Conservation (phyloP, 2,888 invertebrate species). For the Epirrhoe alternata region DNA sequence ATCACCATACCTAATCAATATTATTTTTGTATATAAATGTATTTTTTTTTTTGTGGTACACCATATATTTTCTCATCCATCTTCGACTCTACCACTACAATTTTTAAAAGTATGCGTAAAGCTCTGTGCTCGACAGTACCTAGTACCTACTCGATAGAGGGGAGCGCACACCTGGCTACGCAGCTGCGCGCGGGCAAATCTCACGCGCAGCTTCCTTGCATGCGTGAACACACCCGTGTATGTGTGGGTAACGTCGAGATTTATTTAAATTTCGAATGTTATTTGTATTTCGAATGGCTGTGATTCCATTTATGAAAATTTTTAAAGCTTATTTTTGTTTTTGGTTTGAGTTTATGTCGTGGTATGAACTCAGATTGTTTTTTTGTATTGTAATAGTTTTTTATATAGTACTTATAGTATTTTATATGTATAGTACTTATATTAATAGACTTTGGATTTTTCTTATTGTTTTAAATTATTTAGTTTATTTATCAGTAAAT, state of each 20-base stretch:
- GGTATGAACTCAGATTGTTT: neutral
- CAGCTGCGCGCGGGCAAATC: conserved; percentile 82
- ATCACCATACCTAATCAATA: too few species aligned
- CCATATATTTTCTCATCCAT: too few species aligned
- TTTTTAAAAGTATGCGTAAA: neutral
- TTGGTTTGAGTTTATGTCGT: neutral
- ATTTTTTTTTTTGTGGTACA: neutral
- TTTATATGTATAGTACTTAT: too few species aligned
- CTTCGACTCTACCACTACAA: neutral
- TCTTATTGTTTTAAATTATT: too few species aligned
- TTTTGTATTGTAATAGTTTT: too few species aligned
- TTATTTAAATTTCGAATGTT: neutral
- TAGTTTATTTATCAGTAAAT: too few species aligned
- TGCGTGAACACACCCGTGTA: conserved; percentile 63
- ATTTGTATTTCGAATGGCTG: conserved; percentile 21
- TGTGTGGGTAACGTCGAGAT: conserved; percentile 32
- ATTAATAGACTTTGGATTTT: too few species aligned
- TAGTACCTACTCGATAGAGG: conserved; percentile 48
- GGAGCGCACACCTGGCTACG: conserved; percentile 81
- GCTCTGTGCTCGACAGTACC: conserved; percentile 55
- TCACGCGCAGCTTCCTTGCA: conserved; percentile 84
- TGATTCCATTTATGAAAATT: neutral
- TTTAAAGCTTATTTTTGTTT: neutral
- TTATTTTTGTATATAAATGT: neutral
- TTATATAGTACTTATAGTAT: too few species aligned